Conservation (phyloP, 1,140 invertebrate genomes). For the Pseudomyrmex concolor region DNA sequence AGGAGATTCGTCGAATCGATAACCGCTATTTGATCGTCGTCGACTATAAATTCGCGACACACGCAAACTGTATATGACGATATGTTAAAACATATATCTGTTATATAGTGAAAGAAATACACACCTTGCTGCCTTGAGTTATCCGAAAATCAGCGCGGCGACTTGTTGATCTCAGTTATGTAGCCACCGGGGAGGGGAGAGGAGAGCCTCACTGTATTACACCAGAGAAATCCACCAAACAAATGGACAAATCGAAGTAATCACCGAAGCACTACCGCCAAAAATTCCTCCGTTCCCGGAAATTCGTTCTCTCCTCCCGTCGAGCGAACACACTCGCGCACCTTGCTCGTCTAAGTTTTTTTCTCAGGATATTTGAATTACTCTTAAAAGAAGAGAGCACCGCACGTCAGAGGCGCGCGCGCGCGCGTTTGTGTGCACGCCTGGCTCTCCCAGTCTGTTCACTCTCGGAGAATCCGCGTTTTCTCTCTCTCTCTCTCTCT, state of each 20-base stretch:
- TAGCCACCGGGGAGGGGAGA: background rate
- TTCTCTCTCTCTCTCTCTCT: constrained; percentile 11
- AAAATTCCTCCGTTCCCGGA: background rate
- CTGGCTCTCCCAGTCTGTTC: background rate
- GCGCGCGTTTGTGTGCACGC: constrained; percentile 35
- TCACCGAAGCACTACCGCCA: background rate
- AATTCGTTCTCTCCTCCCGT: background rate
- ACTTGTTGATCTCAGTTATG: no score
- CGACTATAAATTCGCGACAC: background rate
- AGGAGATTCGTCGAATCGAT: background rate
- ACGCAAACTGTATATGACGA: no score
- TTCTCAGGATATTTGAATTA: background rate
- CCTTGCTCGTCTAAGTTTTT: background rate
- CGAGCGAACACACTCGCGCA: constrained; percentile 35
- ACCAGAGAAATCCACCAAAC: constrained; percentile 44
- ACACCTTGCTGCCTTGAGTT: constrained; percentile 28
- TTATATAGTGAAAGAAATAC: background rate
- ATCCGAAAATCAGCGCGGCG: constrained; percentile 31
- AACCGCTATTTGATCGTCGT: background rate
- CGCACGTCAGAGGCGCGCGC: constrained; percentile 30
- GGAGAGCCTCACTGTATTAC: background rate
- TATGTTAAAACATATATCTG: no score
- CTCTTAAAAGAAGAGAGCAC: background rate
- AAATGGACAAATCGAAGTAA: constrained; percentile 8
- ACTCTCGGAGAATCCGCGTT: constrained; percentile 15